These are phyloP conservation scores for Lepus townsendii DNA, from an alignment of 2,797 vertebrate genomes.

Conservation along the genomic window DNA sequence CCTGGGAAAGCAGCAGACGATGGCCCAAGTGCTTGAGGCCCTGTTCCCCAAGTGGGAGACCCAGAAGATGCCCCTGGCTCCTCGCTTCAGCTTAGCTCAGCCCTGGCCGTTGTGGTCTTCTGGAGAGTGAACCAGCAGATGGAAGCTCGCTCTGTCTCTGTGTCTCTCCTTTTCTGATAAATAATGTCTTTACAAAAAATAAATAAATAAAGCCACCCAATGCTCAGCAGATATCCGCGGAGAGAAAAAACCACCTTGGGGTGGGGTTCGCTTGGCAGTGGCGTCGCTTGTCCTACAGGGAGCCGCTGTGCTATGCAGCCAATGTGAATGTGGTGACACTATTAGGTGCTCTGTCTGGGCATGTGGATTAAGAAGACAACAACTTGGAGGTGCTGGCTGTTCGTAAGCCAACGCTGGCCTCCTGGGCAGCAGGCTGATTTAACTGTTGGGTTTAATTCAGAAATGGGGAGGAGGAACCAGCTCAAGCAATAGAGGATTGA, in stretches of 20 bases:
- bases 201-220: background rate
- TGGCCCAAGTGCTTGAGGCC: too few relatives aligned
- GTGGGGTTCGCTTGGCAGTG: accelerated
- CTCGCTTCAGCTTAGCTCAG: too few relatives aligned
- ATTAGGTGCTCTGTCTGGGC: slow-evolving; percentile 24
- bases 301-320: background rate
- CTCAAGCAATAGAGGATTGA: background rate
- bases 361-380: slow-evolving; percentile 62
- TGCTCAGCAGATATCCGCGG: background rate
- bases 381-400: slow-evolving; percentile 32
- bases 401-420: background rate
- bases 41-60: too few relatives aligned
- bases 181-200: too few relatives aligned
- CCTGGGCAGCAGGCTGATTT: slow-evolving; percentile 35
- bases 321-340: background rate
- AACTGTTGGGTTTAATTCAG: slow-evolving; percentile 61
- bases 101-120: too few relatives aligned
- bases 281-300: background rate
- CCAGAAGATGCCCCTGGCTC: too few relatives aligned
- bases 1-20: too few relatives aligned
- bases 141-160: too few relatives aligned
- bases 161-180: too few relatives aligned
- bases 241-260: background rate
- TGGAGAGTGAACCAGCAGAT: too few relatives aligned
- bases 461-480: background rate